These are phyloP conservation scores for Calameuta filiformis DNA, from an alignment of 2,888 invertebrate genomes.

Conservation along the genomic window DNA sequence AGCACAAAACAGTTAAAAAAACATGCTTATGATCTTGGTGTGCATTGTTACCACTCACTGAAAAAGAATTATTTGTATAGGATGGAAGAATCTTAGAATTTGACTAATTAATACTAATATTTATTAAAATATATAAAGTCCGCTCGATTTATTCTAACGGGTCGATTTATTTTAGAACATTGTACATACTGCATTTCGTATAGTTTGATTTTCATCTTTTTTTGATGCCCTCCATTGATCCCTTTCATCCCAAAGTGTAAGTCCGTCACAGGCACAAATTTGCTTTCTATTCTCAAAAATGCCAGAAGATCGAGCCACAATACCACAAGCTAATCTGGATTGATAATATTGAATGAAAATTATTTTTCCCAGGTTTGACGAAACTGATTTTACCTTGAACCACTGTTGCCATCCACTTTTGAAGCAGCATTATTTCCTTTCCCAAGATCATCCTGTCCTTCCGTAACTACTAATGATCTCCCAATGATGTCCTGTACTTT, in stretches of 20 bases:
- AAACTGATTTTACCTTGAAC: constrained; percentile 67
- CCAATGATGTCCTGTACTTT: constrained; percentile 82
- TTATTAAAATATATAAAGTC: not conserved
- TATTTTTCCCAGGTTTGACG: not conserved
- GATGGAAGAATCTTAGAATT: not conserved
- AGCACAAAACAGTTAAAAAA: not conserved
- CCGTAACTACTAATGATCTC: constrained; percentile 80
- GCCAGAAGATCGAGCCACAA: constrained; percentile 90
- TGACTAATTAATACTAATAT: constrained; percentile 1
- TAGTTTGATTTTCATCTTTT: constrained; percentile 4
- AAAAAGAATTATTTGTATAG: not conserved
- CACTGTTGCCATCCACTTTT: constrained; percentile 73
- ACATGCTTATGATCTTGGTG: not conserved
- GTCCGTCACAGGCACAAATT: constrained; percentile 91
- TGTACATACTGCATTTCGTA: constrained; percentile 28
- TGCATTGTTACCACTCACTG: not conserved
- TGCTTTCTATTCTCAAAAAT: constrained; percentile 87
- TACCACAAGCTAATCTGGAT: constrained; percentile 81
- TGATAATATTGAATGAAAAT: constrained; percentile 10
- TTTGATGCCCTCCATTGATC: constrained; percentile 67
- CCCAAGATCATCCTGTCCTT: constrained; percentile 73
- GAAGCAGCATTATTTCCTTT: constrained; percentile 68
- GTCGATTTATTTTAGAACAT: constrained; percentile 19
- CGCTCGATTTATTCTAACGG: not conserved
- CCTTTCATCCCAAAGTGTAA: constrained; percentile 89